Evolutionary conservation across 2,113 vertebrate species (phyloP), one percentile per base, ranked within the genome.

Genomic region (Otis tarda): DNA sequence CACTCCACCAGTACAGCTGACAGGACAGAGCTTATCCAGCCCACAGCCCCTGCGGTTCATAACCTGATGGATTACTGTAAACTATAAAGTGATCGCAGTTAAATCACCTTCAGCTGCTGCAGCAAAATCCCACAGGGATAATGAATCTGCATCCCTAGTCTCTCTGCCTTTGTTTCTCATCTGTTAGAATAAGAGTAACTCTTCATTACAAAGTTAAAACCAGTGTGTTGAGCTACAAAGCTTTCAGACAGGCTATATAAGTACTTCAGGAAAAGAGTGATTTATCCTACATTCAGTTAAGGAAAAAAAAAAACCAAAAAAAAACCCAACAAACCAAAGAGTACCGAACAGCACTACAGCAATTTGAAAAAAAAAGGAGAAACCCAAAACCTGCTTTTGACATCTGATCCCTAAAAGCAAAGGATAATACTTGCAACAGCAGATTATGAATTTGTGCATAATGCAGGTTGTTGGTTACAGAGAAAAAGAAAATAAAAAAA

Each of bases 21-120:
- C 69, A 94, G 77, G 20, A 64, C n/a, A 76, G 76, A 65, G 75
- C n/a, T 57, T 21, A 67, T 3, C 86, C 86, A 87, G 91, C 89
- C 86, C 55, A 20, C 81, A 28, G 71, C 28, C 76, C 79, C 71
- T 65, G 41, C 1, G 0, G 37, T 43, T 92, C 94, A 83, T 33
- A 92, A 63, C 91, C 71, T 63, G 56, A 70, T 35, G 89, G 94
- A 81, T 94, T 92, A 68, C 69, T 78, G 81, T 30, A 87, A 87
- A 91, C 91, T 84, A 43, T 55, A 49, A 71, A 95, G 9, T 94
- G 83, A 95, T 87, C 89, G 52, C 76, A n/a, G 35, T 41, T 89
- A 91, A 95, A 94, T 61, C 94, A 95, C 87, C 83, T 64, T 81
- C 52, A 68, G 91, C 89, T 90, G 69, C 93, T 89, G 73, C 89